A percentile compares a stretch with the other conserved stretches of the same genome.
Conservation (phyloP, 2,113 vertebrate genomes). For the Trochalopteron elliotii region DNA sequence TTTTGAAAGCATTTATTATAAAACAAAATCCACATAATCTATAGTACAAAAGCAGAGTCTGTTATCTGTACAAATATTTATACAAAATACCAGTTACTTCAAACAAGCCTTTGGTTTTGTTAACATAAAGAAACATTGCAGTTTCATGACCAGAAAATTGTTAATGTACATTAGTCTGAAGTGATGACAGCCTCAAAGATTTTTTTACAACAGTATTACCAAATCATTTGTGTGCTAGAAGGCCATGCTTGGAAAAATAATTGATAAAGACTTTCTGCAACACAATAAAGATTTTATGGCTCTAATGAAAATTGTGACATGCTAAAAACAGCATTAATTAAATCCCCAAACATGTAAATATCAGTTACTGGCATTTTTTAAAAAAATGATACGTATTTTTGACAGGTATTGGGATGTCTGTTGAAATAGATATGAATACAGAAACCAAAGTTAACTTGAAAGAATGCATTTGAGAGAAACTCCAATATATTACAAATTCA, state of each 20-base stretch:
- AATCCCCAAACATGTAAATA: neutral
- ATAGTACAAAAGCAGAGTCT: conserved; percentile 58
- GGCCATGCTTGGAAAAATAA: neutral
- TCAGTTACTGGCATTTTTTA: neutral
- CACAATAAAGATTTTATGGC: neutral
- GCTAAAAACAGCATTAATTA: neutral
- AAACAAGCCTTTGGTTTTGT: conserved; percentile 47
- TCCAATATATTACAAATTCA: neutral
- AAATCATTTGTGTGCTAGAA: neutral
- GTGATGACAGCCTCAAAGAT: neutral
- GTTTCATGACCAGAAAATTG: neutral
- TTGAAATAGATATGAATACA: neutral
- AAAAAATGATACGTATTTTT: neutral
- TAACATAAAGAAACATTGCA: conserved; percentile 1
- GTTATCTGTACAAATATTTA: conserved; percentile 64
- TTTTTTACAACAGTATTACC: neutral
- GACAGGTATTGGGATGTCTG: neutral
- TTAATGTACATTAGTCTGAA: neutral
- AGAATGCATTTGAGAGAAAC: conserved; percentile 1
- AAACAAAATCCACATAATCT: conserved; percentile 61
- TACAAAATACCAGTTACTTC: conserved; percentile 52
- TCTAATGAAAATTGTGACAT: neutral
- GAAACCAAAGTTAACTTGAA: neutral
- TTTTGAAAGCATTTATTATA: conserved; percentile 65
- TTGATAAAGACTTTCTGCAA: neutral